Base-by-base conservation (phyloP, 2,113 vertebrate species). In the Thymallus thymallus region DNA sequence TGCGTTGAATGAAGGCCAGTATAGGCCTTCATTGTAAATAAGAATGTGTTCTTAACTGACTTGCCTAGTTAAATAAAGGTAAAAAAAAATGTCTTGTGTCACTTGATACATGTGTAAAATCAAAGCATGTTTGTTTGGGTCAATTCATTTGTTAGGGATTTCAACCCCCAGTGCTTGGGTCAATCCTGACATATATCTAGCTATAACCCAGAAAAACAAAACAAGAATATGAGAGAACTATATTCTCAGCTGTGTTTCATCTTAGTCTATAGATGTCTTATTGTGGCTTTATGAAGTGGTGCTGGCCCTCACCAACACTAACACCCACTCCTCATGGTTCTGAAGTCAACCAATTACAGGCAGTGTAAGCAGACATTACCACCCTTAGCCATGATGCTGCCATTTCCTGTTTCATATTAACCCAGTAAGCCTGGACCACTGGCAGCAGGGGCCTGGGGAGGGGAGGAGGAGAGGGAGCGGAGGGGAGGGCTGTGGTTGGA, bases 261-360 rank as follows among this genome's bases (percentile, higher is more conserved):
- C 35, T 91, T 90, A 89, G 82, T 87, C 87, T 92, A 41, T 88
- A 72, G 80, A 88, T 90, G 83, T 84, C 88, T 77, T 88, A 91
- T 90, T 89, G 93, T 91, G 86, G 88, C 90, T 93, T 91, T 89
- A 87, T 94, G 92, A 93, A 88, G 35, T 41, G 9, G 9, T 41
- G 9, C 35, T 41, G 9, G 35, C 35, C 9, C 20, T 41, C 18
- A 29, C 70, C 73, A 71, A 46, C 72, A 32, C 75, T 72, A 67
- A 74, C 84, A 80, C 86, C 81, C 86, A 85, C 90, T 91, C 88
- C 85, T 91, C 87, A 79, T 78, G 82, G 78, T 85, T 89, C 85
- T 82, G 84, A 88, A 80, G 88, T 91, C 86, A 94, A 92, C 91
- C 92, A 93, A 92, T 93, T 93, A 92, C 84, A 92, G 85, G 89